Conservation (phyloP, 1,140 invertebrate species). For the Scaptodrosophila lebanonensis region DNA sequence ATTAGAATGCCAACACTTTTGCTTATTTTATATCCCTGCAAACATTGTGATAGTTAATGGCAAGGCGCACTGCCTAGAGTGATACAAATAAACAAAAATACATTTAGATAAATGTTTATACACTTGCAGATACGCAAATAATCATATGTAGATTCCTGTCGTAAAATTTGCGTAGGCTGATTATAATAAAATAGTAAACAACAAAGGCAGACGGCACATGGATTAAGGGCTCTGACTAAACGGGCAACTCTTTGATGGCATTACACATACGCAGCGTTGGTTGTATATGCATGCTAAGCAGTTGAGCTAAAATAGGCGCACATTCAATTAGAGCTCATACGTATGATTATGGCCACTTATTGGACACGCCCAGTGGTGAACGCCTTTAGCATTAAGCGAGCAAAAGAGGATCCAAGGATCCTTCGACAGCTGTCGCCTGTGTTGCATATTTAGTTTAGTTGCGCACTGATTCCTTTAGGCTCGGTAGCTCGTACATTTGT, state of each 20-base stretch:
- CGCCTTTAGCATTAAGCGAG: slow-evolving; percentile 32
- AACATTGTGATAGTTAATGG: slow-evolving; percentile 58
- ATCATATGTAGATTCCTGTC: too few relatives aligned
- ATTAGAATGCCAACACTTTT: slow-evolving; percentile 22
- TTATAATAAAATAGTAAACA: slow-evolving; percentile 14
- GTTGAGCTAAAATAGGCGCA: slow-evolving; percentile 18
- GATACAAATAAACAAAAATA: slow-evolving; percentile 65
- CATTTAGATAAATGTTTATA: slow-evolving; percentile 26
- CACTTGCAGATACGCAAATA: too few relatives aligned
- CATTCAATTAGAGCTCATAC: slow-evolving; percentile 58
- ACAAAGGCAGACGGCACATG: neutral
- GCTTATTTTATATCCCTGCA: slow-evolving; percentile 29
- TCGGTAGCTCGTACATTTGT: slow-evolving; percentile 1
- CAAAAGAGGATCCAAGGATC: too few relatives aligned
- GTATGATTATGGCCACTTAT: slow-evolving; percentile 27
- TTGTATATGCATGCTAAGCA: slow-evolving; percentile 9
- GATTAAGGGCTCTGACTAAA: too few relatives aligned
- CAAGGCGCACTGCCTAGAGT: slow-evolving; percentile 42
- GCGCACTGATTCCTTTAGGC: slow-evolving; percentile 21
- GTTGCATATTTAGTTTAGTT: too few relatives aligned
- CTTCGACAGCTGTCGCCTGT: too few relatives aligned
- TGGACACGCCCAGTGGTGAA: slow-evolving; percentile 23
- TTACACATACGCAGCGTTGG: slow-evolving; percentile 23
- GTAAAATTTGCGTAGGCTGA: slow-evolving; percentile 30
- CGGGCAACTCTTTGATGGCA: too few relatives aligned